Evolutionary conservation across 2,113 vertebrate genomes (phyloP).

Genomic region (Tautogolabrus adspersus): DNA sequence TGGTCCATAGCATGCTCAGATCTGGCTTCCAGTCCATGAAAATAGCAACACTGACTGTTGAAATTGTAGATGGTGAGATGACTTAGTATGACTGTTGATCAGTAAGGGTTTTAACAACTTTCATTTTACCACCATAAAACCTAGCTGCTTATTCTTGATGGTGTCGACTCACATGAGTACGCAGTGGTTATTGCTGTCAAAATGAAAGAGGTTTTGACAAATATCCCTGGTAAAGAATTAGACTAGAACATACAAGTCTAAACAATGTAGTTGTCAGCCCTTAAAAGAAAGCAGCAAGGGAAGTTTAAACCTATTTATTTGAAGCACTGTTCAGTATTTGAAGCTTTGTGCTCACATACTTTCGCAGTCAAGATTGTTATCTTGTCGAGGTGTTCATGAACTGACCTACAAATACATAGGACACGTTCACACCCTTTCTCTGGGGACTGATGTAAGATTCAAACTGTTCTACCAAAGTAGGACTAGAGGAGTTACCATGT

Average conservation of each 20-base stretch:
- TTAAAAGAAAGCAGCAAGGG: neutral
- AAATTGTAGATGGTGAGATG: slow-evolving; percentile 67
- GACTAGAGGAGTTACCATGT: neutral
- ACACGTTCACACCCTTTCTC: slow-evolving; percentile 52
- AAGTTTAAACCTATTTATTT: too few relatives aligned
- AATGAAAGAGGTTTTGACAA: too few relatives aligned
- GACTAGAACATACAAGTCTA: too few relatives aligned
- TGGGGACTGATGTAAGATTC: slow-evolving; percentile 14
- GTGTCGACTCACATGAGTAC: too few relatives aligned
- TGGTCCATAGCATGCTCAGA: slow-evolving; percentile 60
- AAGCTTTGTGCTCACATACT: neutral
- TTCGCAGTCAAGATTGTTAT: slow-evolving; percentile 2
- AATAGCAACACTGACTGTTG: slow-evolving; percentile 39
- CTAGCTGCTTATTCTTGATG: too few relatives aligned
- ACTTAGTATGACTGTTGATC: neutral
- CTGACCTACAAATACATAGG: slow-evolving; percentile 9
- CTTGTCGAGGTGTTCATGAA: neutral
- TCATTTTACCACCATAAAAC: neutral
- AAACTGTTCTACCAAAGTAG: neutral
- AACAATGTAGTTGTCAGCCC: neutral
- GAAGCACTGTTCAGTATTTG: too few relatives aligned
- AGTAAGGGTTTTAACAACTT: neutral
- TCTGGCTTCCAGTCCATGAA: slow-evolving; percentile 70
- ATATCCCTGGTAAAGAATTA: too few relatives aligned
- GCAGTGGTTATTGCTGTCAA: too few relatives aligned